Evolutionary conservation across 2,113 vertebrate species (phyloP), one percentile per base, ranked within the genome.

Genomic region (Trogon surrucura): DNA sequence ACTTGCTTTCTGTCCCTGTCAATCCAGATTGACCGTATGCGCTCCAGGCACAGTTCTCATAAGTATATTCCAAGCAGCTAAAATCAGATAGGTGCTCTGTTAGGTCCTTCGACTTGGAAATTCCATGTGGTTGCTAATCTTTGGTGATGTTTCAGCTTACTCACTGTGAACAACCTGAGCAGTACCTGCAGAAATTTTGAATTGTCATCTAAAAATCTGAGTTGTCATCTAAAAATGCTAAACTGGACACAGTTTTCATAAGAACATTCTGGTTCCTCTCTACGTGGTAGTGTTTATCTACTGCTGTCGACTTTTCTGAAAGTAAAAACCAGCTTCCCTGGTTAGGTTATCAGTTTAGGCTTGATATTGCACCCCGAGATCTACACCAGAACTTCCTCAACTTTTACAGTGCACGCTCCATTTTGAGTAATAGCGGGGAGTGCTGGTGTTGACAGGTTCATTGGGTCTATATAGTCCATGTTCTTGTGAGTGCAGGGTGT

Each of bases 81-180:
- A 13, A 48, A 8, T 7, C 72, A 25, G 22, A 41, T 41, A 8
- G 79, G 26, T 60, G 44, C 61, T 89, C 34, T 32, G 13, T 36
- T 25, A 18, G 16, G 10, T 25, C 44, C 10, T 45, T 15, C 41
- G 29, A 16, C 60, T 41, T 50, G 78, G 61, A 25, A 19, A 11
- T 56, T 48, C 61, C 36, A 1, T 3, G 0, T 4, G 57, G 2
- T 23, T 34, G 51, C 1, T 10, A 48, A 2, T 5, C 8, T 1
- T 1, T 8, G 53, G 38, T n/a, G 65, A 7, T 22, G 30, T 45
- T 67, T 62, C 65, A 71, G 80, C 71, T 51, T 2, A 8, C 74
- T 71, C 29, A 9, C n/a, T 34, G 0, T 5, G 19, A 62, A 7
- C 30, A 54, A 2, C 60, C 58, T 23, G 38, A 80, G 36, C 25